Base-by-base conservation (phyloP, 2,888 invertebrate species). In the Troides oblongomaculatus region DNA sequence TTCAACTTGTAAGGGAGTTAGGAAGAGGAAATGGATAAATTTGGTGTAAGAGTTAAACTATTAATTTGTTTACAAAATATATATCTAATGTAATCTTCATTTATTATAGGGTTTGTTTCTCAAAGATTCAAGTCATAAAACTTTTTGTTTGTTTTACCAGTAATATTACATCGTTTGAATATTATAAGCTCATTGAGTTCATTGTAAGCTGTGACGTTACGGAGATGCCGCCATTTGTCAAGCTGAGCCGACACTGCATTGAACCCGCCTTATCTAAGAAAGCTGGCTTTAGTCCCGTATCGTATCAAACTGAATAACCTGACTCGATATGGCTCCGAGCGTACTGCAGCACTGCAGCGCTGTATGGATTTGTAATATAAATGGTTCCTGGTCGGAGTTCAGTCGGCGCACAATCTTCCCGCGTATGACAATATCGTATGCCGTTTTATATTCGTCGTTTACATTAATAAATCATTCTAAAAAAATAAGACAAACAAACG, bases 181-280 rank as follows among this genome's bases (percentile, higher is more conserved):
- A 64, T 63, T 66, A 56, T 66, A 70, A 70, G 53, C 63, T 70
- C 50, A 70, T 59, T 60, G 60, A n/a, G 46, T 70, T 70, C 62
- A 64, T 67, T 67, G 66, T 67, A 64, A 76, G 76, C 73, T 74
- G 74, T 86, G 87, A 87, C 86, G 84, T 87, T 85, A 85, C 76
- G 74, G 74, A 77, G 76, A 76, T 77, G 73, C 72, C 74, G 81
- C 85, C 87, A 90, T 89, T 90, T 90, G 88, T 90, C 90, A 90
- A 80, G 84, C 83, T 88, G 84, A 88, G 82, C 82, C 78, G 74
- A 76, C 77, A 73, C 79, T 84, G 84, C 84, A 85, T 84, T 81
- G 86, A 85, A 78, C 80, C 78, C 81, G 83, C 81, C 85, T 88
- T 90, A 88, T 89, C 87, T 87, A 80, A 83, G 83, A 84, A 84